Conservation (phyloP, 23 tunicate species). For the Botrylloides violaceus region DNA sequence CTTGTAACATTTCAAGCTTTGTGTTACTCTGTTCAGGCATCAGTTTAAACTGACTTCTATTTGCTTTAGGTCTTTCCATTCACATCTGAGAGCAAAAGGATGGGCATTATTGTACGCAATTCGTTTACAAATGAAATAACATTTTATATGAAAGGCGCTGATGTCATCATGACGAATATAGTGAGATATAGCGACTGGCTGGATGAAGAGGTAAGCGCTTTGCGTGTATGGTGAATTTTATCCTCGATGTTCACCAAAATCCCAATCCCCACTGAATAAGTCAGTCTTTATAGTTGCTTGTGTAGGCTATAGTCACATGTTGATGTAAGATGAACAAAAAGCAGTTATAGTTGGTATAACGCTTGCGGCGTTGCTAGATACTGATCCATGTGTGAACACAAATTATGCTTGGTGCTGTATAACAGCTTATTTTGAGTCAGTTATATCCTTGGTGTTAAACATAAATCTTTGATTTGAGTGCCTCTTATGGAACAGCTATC, state of each 20-base stretch:
- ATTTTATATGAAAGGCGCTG: slow-evolving; percentile 89
- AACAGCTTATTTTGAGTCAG: too few species aligned
- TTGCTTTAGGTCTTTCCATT: slow-evolving; percentile 69
- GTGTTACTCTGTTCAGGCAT: too few species aligned
- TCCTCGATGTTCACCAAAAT: not conserved
- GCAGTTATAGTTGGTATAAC: too few species aligned
- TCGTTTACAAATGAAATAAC: slow-evolving; percentile 35
- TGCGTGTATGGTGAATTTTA: not conserved
- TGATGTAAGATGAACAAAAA: too few species aligned
- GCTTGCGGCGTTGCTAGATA: too few species aligned
- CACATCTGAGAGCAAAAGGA: slow-evolving; percentile 85
- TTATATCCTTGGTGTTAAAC: too few species aligned
- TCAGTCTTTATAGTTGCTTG: too few species aligned
- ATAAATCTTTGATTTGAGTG: too few species aligned
- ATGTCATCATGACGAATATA: slow-evolving; percentile 62
- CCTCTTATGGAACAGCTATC: too few species aligned
- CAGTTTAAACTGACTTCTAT: not conserved
- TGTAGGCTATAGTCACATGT: too few species aligned
- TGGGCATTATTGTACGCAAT: slow-evolving; percentile 83
- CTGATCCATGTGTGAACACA: too few species aligned
- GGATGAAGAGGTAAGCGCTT: slow-evolving; percentile 66
- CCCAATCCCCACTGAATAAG: not conserved
- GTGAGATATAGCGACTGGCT: slow-evolving; percentile 91
- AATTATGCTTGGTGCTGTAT: too few species aligned
- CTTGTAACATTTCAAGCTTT: not conserved